These are phyloP conservation scores for Cnemophilus loriae DNA, from an alignment of 2,113 vertebrate genomes.

Conservation along the genomic window DNA sequence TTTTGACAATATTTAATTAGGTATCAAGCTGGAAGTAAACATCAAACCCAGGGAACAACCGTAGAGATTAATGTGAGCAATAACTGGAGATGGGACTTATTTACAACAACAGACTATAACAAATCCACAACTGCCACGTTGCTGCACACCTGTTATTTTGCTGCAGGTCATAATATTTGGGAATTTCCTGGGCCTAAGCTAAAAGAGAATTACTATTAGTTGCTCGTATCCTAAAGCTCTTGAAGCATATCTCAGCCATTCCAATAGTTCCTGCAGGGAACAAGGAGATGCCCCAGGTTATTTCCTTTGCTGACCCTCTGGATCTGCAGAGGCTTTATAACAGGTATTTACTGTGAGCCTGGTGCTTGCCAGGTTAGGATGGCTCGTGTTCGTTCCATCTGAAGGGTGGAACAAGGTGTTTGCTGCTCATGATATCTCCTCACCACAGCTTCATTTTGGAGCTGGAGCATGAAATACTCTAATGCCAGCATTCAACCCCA, in stretches of 20 bases:
- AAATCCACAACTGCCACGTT: neutral
- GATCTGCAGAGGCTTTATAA: neutral
- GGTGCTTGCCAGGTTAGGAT: neutral
- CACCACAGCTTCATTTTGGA: neutral
- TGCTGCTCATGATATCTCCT: neutral
- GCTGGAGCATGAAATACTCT: neutral
- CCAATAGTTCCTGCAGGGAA: neutral
- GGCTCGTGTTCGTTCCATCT: neutral
- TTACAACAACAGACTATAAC: neutral
- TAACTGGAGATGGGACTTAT: neutral
- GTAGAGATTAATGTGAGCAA: neutral
- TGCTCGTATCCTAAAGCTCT: neutral
- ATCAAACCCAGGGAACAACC: neutral
- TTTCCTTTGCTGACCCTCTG: neutral
- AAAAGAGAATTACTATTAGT: neutral
- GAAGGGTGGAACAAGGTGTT: neutral
- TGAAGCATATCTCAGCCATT: neutral
- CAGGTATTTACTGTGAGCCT: neutral
- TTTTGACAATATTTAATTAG: constrained; percentile 30
- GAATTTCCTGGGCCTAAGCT: neutral
- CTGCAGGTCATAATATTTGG: neutral
- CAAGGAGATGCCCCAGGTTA: neutral
- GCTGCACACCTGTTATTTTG: neutral
- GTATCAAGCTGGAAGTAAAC: neutral
- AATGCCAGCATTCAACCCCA: neutral